Percentiles rank a stretch among this genome's conserved stretches.
These are phyloP conservation scores for Halotydeus destructor DNA, from an alignment of 1,140 invertebrate genomes.

Conservation along the genomic window DNA sequence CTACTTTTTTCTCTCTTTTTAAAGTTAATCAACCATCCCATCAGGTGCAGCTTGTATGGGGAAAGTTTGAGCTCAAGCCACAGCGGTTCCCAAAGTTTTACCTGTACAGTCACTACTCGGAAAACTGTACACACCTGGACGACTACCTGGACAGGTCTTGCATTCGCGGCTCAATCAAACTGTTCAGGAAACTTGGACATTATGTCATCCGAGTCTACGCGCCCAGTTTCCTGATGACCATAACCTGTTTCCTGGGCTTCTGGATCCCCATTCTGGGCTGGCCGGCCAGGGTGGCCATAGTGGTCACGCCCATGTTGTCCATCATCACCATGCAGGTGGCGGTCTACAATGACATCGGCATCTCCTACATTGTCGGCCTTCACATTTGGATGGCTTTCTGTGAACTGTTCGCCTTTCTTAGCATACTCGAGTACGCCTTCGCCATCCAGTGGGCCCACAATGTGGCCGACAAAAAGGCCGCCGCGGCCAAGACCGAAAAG, in stretches of 20 bases:
- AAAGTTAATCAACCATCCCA: not conserved
- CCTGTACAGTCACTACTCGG: not conserved
- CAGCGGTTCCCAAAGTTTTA: not conserved
- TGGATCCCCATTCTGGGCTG: not conserved
- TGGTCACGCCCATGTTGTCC: not conserved
- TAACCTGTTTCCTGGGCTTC: not conserved
- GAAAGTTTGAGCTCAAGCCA: not conserved
- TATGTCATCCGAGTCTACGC: not conserved
- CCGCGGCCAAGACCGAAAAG: too few relatives aligned
- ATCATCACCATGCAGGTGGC: slow-evolving; percentile 4
- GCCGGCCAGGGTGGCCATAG: not conserved
- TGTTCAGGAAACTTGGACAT: not conserved
- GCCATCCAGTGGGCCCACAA: slow-evolving; percentile 5
- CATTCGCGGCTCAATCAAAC: not conserved
- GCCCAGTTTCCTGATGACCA: not conserved
- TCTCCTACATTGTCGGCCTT: slow-evolving; percentile 1
- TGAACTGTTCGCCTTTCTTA: slow-evolving; percentile 2
- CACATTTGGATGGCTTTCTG: slow-evolving; percentile 8
- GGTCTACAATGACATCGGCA: slow-evolving; percentile 2
- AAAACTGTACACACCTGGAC: not conserved
- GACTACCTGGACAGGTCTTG: not conserved
- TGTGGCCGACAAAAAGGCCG: slow-evolving; percentile 2
- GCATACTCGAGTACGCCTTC: slow-evolving; percentile 4
- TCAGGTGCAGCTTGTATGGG: not conserved
- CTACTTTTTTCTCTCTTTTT: not conserved